phyloP scores from a whole-genome alignment of 2,888 invertebrate genomes.

The Parasteatoda lunata region DNA sequence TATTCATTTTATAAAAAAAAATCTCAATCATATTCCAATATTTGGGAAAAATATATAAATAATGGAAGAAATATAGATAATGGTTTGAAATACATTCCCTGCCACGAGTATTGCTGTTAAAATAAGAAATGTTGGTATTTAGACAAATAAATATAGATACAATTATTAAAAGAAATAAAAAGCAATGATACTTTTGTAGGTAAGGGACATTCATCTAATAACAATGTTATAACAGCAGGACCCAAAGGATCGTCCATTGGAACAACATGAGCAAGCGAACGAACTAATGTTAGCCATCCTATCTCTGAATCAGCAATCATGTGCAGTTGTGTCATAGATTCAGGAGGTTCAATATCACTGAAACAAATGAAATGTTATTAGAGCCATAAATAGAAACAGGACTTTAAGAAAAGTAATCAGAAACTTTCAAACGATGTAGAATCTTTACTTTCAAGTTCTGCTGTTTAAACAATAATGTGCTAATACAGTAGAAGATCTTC shows the following conservation, averaged over 20 bases:
- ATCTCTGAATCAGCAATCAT: slow-evolving; percentile 91
- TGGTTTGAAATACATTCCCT: too few relatives aligned
- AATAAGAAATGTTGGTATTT: not conserved
- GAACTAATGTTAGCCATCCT: slow-evolving; percentile 91
- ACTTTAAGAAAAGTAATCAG: too few relatives aligned
- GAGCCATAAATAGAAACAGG: not conserved
- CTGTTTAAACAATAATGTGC: too few relatives aligned
- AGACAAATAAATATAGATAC: not conserved
- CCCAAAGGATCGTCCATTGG: slow-evolving; percentile 87
- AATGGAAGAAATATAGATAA: too few relatives aligned
- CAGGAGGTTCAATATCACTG: slow-evolving; percentile 91
- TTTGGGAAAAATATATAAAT: too few relatives aligned
- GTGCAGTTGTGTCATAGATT: slow-evolving; percentile 86
- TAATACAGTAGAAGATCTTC: too few relatives aligned
- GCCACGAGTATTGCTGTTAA: not conserved
- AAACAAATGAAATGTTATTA: not conserved
- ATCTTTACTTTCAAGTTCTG: too few relatives aligned
- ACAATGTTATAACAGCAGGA: slow-evolving; percentile 89
- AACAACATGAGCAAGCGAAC: slow-evolving; percentile 86
- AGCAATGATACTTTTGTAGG: slow-evolving; percentile 81
- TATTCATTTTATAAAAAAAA: too few relatives aligned
- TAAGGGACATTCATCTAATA: slow-evolving; percentile 92
- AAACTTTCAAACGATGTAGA: too few relatives aligned
- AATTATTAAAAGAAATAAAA: slow-evolving; percentile 7
- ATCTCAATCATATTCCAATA: too few relatives aligned